A percentile compares a stretch with the other conserved stretches of the same genome.
phyloP scores from a whole-genome alignment of 1,140 invertebrate species.

The Drosophila pruinosa region DNA sequence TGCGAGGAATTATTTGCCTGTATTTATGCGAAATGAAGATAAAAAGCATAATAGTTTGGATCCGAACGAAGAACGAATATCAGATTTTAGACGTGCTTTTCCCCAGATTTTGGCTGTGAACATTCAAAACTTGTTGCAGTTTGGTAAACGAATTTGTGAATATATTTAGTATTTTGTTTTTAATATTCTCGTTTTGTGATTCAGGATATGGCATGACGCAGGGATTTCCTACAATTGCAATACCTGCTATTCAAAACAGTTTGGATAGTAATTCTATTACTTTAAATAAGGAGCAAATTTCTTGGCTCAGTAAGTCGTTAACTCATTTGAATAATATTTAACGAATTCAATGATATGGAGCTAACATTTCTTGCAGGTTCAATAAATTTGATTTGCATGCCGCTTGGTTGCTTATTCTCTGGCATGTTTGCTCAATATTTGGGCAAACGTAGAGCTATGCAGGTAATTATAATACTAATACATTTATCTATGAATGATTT shows the following conservation, averaged over 20 bases:
- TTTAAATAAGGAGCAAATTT: slow-evolving; percentile 11
- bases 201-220: slow-evolving; percentile 88
- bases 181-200: not conserved
- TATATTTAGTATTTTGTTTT: not conserved
- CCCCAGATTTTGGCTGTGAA: slow-evolving; percentile 12
- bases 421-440: slow-evolving; percentile 87
- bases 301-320: slow-evolving; percentile 11
- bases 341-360: too few relatives aligned
- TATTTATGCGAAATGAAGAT: not conserved
- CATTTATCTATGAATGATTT: not conserved
- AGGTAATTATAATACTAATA: slow-evolving; percentile 75
- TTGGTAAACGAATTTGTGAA: not conserved
- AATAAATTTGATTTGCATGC: slow-evolving; percentile 89
- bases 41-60: not conserved
- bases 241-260: slow-evolving; percentile 85
- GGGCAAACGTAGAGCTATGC: slow-evolving; percentile 88
- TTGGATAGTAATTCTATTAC: slow-evolving; percentile 59
- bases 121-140: slow-evolving; percentile 10
- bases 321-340: not conserved
- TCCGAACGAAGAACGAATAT: not conserved
- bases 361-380: slow-evolving; percentile 85
- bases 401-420: slow-evolving; percentile 88
- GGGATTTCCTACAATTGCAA: slow-evolving; percentile 89
- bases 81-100: not conserved
- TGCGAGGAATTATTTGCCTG: not conserved